Evolutionary conservation across 2,113 vertebrate species (phyloP), one percentile per base, ranked within the genome.

Genomic region (Phaethon lepturus): DNA sequence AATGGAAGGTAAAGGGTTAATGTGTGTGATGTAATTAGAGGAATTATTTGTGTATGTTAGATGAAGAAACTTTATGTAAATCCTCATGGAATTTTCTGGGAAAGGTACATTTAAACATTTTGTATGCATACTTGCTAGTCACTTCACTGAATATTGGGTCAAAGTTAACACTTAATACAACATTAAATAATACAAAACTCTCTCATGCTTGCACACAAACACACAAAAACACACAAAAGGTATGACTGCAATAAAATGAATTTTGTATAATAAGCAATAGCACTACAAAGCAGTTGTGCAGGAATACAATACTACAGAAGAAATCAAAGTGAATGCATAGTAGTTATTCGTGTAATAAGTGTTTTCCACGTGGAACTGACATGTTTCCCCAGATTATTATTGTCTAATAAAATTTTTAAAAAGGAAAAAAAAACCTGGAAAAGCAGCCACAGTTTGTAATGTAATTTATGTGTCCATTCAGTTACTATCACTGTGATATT

Each of bases 401-500:
- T 84, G 13, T 38, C 40, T 50, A 69, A 81, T 50, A 85, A 60
- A 42, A 38, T 13, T 78, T 71, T 92, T 79, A 2, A 59, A 60
- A 64, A 45, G 5, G 14, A 40, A 44, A 71, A 45, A 74, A 26
- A 22, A 28, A 10, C 0, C 17, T 64, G 11, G 22, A 73, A 87
- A 94, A 88, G 23, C 56, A 88, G 59, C 13, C n/a, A 29, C 50
- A 66, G 23, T 90, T 91, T 59, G n/a, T 82, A 53, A 76, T 62
- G 13, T 93, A 95, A 95, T 96, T 94, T 95, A 94, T 96, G 82
- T 63, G 71, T 86, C 59, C 62, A 76, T 96, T 96, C 86, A 73
- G 52, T 80, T 93, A 71, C 42, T 92, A 90, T 95, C 92, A 90
- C 45, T 93, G 47, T 89, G 93, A 93, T 84, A 95, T 6, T 93